phyloP scores from a whole-genome alignment of 2,888 invertebrate species.

The Pristionchus maxplancki region DNA sequence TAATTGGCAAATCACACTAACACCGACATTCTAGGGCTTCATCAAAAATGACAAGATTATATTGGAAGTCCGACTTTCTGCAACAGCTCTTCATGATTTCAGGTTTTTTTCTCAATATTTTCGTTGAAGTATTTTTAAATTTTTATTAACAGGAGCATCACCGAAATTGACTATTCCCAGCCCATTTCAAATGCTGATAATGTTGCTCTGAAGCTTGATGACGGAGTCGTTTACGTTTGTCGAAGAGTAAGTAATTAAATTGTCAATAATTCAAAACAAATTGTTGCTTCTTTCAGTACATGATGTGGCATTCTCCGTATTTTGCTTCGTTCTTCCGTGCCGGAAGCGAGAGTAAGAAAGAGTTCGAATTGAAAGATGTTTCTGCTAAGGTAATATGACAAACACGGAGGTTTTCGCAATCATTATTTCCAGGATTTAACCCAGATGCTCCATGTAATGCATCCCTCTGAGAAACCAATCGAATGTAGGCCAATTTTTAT shows the following conservation, averaged over 20 bases:
- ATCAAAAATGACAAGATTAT: neutral
- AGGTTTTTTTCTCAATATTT: neutral
- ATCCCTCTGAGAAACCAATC: neutral
- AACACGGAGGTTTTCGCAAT: neutral
- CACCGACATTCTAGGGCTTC: neutral
- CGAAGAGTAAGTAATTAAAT: neutral
- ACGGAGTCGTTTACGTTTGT: neutral
- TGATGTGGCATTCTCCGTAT: neutral
- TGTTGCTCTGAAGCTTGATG: neutral
- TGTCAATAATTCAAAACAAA: too few species aligned
- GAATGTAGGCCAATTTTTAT: neutral
- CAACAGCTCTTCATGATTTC: neutral
- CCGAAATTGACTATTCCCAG: neutral
- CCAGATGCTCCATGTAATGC: neutral
- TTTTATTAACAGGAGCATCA: neutral
- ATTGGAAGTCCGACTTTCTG: neutral
- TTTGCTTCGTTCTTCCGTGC: neutral
- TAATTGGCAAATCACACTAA: neutral
- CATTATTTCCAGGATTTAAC: neutral
- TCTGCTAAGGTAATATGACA: neutral
- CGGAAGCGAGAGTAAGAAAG: neutral
- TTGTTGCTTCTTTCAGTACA: neutral
- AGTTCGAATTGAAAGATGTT: neutral
- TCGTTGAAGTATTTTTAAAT: neutral
- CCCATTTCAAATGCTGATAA: neutral